Evolutionary conservation across 2,113 vertebrate species (phyloP).

Genomic region (Orientallactaga bullata): DNA sequence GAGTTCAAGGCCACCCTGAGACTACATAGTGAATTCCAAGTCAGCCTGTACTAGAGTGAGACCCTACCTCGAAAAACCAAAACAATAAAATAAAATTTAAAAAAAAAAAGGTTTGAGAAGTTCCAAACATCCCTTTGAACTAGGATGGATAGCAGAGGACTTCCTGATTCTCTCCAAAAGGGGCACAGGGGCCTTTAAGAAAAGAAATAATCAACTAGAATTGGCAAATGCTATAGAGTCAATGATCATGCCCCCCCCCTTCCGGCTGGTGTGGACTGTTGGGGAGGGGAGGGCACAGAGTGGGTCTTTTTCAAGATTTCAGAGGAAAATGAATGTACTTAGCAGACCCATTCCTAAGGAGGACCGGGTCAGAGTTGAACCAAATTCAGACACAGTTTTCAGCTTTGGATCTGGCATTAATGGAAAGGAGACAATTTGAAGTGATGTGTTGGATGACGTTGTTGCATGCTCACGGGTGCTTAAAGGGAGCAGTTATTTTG

Average conservation of each 20-base stretch:
- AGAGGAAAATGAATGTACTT: background rate
- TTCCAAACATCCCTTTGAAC: background rate
- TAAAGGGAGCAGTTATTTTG: constrained; percentile 73
- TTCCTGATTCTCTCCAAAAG: background rate
- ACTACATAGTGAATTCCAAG: too few relatives aligned
- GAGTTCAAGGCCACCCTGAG: too few relatives aligned
- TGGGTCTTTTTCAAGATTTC: background rate
- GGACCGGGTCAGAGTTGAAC: background rate
- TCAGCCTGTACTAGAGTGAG: too few relatives aligned
- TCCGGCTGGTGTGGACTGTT: background rate
- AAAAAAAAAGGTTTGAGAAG: too few relatives aligned
- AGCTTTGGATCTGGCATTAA: constrained; percentile 1
- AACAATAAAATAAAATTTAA: too few relatives aligned
- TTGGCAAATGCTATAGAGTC: background rate
- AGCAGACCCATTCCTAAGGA: background rate
- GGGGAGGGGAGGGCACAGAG: too few relatives aligned
- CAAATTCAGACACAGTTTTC: background rate
- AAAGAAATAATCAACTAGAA: background rate
- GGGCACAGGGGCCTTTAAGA: background rate
- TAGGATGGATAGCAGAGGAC: background rate
- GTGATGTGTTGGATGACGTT: constrained; percentile 18
- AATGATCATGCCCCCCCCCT: background rate
- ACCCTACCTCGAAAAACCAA: too few relatives aligned
- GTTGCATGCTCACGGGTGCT: background rate
- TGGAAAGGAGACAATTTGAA: constrained; percentile 55